Base-by-base conservation (phyloP, 2,113 vertebrate genomes). In the Hydrochoerus hydrochaeris region DNA sequence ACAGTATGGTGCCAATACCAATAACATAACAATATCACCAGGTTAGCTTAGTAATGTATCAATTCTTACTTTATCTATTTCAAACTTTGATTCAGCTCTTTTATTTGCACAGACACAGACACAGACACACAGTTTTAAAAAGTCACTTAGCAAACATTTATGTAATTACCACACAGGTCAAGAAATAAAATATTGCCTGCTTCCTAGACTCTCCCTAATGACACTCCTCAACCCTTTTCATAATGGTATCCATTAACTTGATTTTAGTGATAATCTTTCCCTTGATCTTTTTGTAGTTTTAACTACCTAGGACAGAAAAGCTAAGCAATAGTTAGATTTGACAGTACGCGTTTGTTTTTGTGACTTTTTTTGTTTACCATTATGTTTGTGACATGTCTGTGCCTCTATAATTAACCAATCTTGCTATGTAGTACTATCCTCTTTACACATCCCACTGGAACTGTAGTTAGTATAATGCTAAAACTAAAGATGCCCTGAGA, bases 91-190 rank as follows among this genome's bases (percentile, higher is more conserved):
- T 86, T 94, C 20, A 85, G 52, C 28, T 65, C 75, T 11, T 69
- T 73, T 82, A 90, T 87, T 69, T 80, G 26, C 10, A 63, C 75
- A 30, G 89, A 91, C n/a, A n/a, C n/a, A n/a, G n/a, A 75, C 20
- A 65, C 35, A 77, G 20, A 92, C 38, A n/a, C 90, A 75, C 5
- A 82, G 35, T 90, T 90, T 86, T n/a, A 92, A 93, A 75, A 57
- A 91, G 71, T 85, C 28, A 96, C 80, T 57, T 7, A 95, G 17
- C 82, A n/a, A 95, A 77, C 10, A 92, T 44, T 46, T 83, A 93
- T 28, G 44, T 57, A 91, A 93, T 91, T 84, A 84, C 32, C 52
- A 94, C 14, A 30, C n/a, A 95, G 2, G 63, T 46, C 90, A 95
- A 95, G 57, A 90, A 89, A 88, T 88, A 49, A 92, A 71, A 82